These are phyloP conservation scores for Sorex maritimensis DNA, from an alignment of 2,797 vertebrate genomes.

Conservation along the genomic window DNA sequence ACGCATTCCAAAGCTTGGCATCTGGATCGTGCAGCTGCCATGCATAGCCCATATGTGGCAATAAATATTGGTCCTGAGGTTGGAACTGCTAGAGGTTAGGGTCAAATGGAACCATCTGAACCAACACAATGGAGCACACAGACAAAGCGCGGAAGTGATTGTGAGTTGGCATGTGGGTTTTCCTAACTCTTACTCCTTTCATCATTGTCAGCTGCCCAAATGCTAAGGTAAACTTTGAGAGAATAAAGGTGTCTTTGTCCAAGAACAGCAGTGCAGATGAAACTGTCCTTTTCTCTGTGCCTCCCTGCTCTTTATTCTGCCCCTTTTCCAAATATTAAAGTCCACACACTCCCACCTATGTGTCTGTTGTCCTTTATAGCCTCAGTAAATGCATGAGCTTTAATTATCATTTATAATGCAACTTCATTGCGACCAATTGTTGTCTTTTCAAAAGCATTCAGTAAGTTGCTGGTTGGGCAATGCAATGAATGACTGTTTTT, in stretches of 20 bases:
- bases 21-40: conserved; percentile 89
- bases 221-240: conserved; percentile 67
- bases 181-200: conserved; percentile 69
- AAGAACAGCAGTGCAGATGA: background rate
- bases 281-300: conserved; percentile 4
- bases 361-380: conserved; percentile 28
- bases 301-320: conserved; percentile 27
- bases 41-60: conserved; percentile 84
- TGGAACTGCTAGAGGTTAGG: conserved; percentile 84
- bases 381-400: background rate
- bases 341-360: background rate
- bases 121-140: conserved; percentile 76
- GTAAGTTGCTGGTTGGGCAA: background rate
- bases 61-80: conserved; percentile 86
- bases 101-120: conserved; percentile 88
- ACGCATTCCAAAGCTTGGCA: conserved; percentile 88
- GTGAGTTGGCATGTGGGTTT: conserved; percentile 68
- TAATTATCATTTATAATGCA: background rate
- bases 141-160: conserved; percentile 70
- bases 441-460: conserved; percentile 29
- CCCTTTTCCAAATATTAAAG: conserved; percentile 45
- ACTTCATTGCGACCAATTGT: background rate
- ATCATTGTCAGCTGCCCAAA: conserved; percentile 71
- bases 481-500: background rate
- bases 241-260: conserved; percentile 61